phyloP scores from a whole-genome alignment of 2,797 vertebrate species.

The Ceryle rudis region DNA sequence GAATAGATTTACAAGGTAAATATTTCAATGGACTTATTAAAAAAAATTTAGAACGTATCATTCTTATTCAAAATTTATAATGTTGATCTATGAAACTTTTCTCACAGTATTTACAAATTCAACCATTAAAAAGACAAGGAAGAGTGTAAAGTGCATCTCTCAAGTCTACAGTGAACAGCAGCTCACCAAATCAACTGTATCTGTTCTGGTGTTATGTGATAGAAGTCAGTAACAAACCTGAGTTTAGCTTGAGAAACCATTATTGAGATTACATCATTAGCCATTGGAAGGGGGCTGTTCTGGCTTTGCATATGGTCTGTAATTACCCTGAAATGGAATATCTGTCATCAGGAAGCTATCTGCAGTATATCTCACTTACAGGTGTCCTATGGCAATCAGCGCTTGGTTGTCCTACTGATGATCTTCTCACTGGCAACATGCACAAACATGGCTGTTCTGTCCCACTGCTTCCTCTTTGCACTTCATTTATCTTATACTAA shows the following conservation, averaged over 20 bases:
- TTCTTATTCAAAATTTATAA: background rate
- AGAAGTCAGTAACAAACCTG: background rate
- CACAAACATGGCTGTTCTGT: background rate
- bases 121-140: background rate
- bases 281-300: background rate
- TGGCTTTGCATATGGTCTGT: background rate
- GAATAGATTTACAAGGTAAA: background rate
- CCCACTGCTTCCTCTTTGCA: background rate
- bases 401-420: background rate
- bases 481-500: background rate
- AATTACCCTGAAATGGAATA: background rate
- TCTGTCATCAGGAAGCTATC: background rate
- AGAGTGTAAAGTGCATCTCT: background rate
- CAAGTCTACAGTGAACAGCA: background rate
- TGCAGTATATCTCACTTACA: background rate
- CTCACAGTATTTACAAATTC: background rate
- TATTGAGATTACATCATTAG: background rate
- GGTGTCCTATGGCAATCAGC: background rate
- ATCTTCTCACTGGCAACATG: background rate
- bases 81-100: rapidly evolving
- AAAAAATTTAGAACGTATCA: background rate
- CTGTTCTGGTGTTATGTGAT: background rate
- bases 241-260: background rate
- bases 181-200: background rate
- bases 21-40: background rate